Evolutionary conservation across 2,113 vertebrate species (phyloP).

Genomic region (Thamnophis sirtalis): DNA sequence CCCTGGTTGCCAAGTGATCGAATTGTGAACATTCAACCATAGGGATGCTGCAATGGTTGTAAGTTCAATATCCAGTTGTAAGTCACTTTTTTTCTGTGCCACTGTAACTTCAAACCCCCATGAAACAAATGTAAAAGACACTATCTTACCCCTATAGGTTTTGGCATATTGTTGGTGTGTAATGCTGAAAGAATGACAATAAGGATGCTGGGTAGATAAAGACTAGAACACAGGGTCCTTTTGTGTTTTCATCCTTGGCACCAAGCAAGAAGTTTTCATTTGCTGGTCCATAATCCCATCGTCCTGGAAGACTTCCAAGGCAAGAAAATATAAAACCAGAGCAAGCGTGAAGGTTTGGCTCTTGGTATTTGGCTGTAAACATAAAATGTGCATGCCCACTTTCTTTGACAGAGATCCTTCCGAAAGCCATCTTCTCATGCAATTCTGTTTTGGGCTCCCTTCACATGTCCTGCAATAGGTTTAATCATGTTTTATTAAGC

Average conservation of each 20-base stretch:
- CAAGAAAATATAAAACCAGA: not conserved
- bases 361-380: not conserved
- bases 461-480: not conserved
- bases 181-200: not conserved
- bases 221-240: not conserved
- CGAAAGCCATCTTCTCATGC: not conserved
- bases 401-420: not conserved
- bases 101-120: not conserved
- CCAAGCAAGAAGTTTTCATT: not conserved
- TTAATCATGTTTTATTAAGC: not conserved
- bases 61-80: not conserved
- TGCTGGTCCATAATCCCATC: not conserved
- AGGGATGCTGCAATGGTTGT: not conserved
- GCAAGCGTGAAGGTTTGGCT: not conserved
- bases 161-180: not conserved
- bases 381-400: not conserved
- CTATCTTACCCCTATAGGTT: not conserved
- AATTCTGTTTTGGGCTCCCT: not conserved
- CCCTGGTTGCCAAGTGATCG: not conserved
- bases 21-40: not conserved
- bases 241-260: not conserved
- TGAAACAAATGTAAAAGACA: not conserved
- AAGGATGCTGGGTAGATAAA: too few relatives aligned
- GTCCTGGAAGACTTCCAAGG: not conserved
- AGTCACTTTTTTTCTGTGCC: not conserved